Base-by-base conservation (phyloP, 2,797 vertebrate genomes). In the Argentina silus region DNA sequence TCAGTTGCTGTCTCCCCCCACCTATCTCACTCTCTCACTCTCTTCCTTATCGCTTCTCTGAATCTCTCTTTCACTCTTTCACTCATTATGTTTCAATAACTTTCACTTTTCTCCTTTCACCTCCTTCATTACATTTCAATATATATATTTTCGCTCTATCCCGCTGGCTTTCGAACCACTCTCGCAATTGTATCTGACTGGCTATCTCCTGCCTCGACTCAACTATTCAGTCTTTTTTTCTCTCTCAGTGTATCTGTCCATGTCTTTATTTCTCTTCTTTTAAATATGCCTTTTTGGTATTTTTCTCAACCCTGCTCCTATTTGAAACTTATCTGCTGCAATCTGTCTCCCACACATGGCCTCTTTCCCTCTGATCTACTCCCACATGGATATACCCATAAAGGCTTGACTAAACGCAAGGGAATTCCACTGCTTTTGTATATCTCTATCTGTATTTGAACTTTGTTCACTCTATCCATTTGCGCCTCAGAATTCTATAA, bases 311-410 rank as follows among this genome's bases (percentile, higher is more conserved):
- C 10, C 63, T 1, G n/a, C 19, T 11, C 17, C 9, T 21, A 19
- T 65, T 65, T 47, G 43, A 65, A 44, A 6, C 63, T 19, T 11
- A 19, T 17, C 42, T 64, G 14, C 44, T 47, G 43, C 63, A 47
- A 11, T 64, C n/a, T 9, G 61, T 17, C n/a, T 65, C 63, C 44
- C 44, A 65, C 44, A 65, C 62, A 10, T n/a, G 12, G 23, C 7
- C 8, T 50, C 3, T 15, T 56, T 50, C 66, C 60, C 42, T 76
- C 59, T 78, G 67, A 71, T 77, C 53, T 36, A 50, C 59, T 43
- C 53, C 50, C 53, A 7, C 43, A 42, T 48, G 67, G 15, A 27
- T 7, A 57, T 61, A 59, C 53, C 14, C 43, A 17, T 19, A 23
- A 67, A 69, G 42, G 43, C 12, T 23, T 17, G 14, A 6, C 6